phyloP scores from a whole-genome alignment of 2,797 vertebrate genomes.

The Bryconaethiops microstoma region DNA sequence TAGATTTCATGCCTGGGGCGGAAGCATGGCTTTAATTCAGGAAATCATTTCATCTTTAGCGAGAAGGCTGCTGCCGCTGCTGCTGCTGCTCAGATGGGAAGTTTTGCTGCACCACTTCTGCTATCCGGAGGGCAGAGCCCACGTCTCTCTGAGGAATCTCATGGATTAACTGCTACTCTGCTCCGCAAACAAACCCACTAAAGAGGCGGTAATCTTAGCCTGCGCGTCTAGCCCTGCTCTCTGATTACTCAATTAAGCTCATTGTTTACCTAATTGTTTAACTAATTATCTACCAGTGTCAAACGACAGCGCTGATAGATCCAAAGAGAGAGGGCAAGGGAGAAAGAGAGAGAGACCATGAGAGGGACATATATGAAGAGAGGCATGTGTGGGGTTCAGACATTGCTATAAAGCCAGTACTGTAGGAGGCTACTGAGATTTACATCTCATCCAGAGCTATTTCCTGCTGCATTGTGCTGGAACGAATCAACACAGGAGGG shows the following conservation, averaged over 20 bases:
- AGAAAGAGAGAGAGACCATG: not conserved
- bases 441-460: constrained; percentile 48
- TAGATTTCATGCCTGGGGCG: constrained; percentile 40
- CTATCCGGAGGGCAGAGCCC: constrained; percentile 36
- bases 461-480: constrained; percentile 48
- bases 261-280: constrained; percentile 59
- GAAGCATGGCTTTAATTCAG: constrained; percentile 45
- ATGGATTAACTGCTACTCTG: constrained; percentile 44
- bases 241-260: constrained; percentile 57
- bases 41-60: constrained; percentile 51
- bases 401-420: constrained; percentile 18
- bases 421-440: constrained; percentile 46
- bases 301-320: constrained; percentile 38
- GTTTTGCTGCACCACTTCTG: constrained; percentile 28
- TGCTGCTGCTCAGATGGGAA: constrained; percentile 30
- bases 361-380: constrained; percentile 7
- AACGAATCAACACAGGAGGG: constrained; percentile 40
- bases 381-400: not conserved
- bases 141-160: constrained; percentile 46
- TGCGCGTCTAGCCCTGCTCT: constrained; percentile 38
- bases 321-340: constrained; percentile 16
- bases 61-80: constrained; percentile 10
- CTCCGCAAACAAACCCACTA: constrained; percentile 54
- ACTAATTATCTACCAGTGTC: constrained; percentile 55
- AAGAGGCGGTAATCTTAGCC: constrained; percentile 48